Evolutionary conservation across 2,888 invertebrate genomes (phyloP).

Genomic region (Galerucella nymphaeae): DNA sequence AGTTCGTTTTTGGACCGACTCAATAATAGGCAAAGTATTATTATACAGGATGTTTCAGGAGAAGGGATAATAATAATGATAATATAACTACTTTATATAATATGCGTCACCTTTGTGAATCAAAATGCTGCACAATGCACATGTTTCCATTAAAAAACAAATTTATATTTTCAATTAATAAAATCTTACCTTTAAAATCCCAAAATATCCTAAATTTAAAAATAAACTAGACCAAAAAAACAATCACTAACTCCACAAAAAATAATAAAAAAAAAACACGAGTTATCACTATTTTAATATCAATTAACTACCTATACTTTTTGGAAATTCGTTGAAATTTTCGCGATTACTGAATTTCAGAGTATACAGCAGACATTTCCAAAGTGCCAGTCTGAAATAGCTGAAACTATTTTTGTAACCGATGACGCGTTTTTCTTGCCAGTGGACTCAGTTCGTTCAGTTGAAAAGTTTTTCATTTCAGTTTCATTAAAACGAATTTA

Average conservation of each 20-base stretch:
- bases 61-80: no score
- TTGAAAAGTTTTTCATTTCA: slow-evolving; percentile 31
- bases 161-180: no score
- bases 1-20: no score
- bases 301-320: no score
- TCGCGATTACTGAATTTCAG: slow-evolving; percentile 49
- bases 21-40: no score
- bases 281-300: neutral
- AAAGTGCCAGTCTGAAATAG: slow-evolving; percentile 55
- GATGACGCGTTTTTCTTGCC: slow-evolving; percentile 43
- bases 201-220: neutral
- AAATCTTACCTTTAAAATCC: neutral
- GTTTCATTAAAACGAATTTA: slow-evolving; percentile 1
- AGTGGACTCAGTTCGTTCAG: slow-evolving; percentile 44
- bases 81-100: no score
- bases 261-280: neutral
- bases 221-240: neutral
- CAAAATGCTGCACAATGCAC: no score
- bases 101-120: no score
- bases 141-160: no score
- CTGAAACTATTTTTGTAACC: slow-evolving; percentile 51
- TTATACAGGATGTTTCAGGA: no score
- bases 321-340: slow-evolving; percentile 31
- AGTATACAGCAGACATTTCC: slow-evolving; percentile 50
- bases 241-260: slow-evolving; percentile 7